Percentiles rank a stretch among this genome's conserved stretches.
phyloP scores from a whole-genome alignment of 2,113 vertebrate genomes.

The Phalacrocorax brasilianus region DNA sequence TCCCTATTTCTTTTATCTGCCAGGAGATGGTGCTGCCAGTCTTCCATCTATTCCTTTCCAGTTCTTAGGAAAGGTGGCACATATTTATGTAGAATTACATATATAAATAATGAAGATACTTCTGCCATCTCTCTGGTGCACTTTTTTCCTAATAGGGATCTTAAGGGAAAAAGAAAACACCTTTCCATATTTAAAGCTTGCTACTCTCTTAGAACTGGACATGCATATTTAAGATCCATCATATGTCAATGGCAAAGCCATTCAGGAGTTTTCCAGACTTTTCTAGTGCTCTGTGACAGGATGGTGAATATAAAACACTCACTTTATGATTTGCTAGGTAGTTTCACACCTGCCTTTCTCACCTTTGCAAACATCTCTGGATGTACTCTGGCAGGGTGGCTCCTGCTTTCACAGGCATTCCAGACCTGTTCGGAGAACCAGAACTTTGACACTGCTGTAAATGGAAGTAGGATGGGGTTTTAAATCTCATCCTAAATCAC shows the following conservation, averaged over 20 bases:
- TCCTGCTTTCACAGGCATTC: background rate
- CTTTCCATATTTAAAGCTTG: background rate
- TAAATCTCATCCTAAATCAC: background rate
- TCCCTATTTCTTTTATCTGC: constrained; percentile 6
- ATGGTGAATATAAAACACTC: background rate
- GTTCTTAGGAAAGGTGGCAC: background rate
- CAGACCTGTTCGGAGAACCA: background rate
- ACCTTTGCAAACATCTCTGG: background rate
- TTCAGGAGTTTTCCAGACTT: background rate
- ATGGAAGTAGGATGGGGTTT: background rate
- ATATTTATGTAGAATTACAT: background rate
- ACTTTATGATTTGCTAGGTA: background rate
- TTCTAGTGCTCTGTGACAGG: background rate
- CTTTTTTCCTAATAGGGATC: background rate
- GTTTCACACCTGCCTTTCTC: constrained; percentile 1
- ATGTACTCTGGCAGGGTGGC: background rate
- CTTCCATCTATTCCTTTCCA: background rate
- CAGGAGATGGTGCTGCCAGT: constrained; percentile 67
- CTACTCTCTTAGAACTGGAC: background rate
- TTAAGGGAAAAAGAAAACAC: background rate
- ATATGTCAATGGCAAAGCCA: background rate
- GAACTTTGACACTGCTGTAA: background rate
- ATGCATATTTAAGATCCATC: background rate
- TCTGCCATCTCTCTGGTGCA: background rate
- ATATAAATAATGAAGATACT: background rate